Conservation (phyloP, 1,140 invertebrate genomes). For the Pogonognathellus flavescens region DNA sequence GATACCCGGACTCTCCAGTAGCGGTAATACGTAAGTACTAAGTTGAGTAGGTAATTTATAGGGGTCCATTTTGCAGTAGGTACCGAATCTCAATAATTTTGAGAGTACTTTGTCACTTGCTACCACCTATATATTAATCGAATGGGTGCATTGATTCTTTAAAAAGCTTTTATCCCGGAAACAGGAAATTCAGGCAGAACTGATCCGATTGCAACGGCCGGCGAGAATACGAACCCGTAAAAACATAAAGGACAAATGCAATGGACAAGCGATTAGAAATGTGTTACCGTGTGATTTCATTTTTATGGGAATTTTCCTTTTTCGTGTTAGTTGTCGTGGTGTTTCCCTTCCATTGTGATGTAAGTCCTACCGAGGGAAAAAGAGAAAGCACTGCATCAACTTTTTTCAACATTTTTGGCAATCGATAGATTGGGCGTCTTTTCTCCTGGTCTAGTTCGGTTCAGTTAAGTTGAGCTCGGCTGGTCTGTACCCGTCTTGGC, state of each 20-base stretch:
- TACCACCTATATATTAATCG: no score
- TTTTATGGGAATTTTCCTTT: constrained; percentile 29
- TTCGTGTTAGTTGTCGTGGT: not conserved
- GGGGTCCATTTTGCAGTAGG: no score
- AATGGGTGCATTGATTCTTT: no score
- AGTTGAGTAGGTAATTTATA: no score
- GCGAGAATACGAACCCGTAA: not conserved
- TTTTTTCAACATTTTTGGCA: constrained; percentile 50
- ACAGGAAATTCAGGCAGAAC: no score
- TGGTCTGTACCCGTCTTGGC: constrained; percentile 37
- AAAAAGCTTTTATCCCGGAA: no score
- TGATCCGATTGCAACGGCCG: not conserved
- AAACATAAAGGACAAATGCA: not conserved
- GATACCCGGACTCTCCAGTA: no score
- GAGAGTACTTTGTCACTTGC: no score
- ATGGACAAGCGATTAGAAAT: constrained; percentile 8
- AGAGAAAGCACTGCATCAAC: constrained; percentile 43
- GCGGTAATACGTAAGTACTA: no score
- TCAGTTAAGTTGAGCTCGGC: constrained; percentile 19
- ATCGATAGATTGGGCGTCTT: constrained; percentile 49
- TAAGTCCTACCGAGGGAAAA: constrained; percentile 9
- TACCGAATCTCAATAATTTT: no score
- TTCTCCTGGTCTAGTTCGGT: constrained; percentile 34
- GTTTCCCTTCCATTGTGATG: constrained; percentile 20
- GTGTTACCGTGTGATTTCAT: not conserved